phyloP scores from a whole-genome alignment of 2,113 vertebrate genomes.

The Garra rufa region DNA sequence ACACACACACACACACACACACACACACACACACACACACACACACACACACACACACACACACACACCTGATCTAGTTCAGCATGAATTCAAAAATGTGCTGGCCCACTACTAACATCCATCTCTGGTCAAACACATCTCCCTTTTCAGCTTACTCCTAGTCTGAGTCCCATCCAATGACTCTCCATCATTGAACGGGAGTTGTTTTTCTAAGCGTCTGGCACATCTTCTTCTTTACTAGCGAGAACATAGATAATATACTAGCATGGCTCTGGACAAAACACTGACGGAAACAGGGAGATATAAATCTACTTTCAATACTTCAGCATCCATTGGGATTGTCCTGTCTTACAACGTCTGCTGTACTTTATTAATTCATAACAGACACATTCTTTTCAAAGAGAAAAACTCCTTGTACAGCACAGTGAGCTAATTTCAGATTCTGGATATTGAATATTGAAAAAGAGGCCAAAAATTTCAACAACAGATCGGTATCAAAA shows the following conservation, averaged over 20 bases:
- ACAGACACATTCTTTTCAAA: not conserved
- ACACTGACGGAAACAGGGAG: constrained; percentile 45
- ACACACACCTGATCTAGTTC: not conserved
- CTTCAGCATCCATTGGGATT: constrained; percentile 34
- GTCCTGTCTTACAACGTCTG: not conserved
- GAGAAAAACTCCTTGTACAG: not conserved
- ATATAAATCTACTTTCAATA: constrained; percentile 58
- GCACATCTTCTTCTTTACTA: constrained; percentile 49
- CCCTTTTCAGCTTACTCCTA: not conserved
- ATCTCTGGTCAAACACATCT: constrained; percentile 13
- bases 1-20: constrained; percentile 16
- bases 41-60: constrained; percentile 16
- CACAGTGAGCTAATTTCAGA: constrained; percentile 10
- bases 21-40: constrained; percentile 16
- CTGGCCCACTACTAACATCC: not conserved
- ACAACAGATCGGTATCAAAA: constrained; percentile 18
- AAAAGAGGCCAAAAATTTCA: not conserved
- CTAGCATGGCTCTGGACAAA: constrained; percentile 46
- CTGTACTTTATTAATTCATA: not conserved
- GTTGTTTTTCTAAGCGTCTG: constrained; percentile 50
- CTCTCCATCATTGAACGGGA: constrained; percentile 1
- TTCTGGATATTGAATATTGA: constrained; percentile 2
- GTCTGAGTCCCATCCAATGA: not conserved
- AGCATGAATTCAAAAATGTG: constrained; percentile 5
- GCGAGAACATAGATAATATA: constrained; percentile 62